Conservation (phyloP, 2,888 invertebrate species). For the Vannuccia rotundouncinata region DNA sequence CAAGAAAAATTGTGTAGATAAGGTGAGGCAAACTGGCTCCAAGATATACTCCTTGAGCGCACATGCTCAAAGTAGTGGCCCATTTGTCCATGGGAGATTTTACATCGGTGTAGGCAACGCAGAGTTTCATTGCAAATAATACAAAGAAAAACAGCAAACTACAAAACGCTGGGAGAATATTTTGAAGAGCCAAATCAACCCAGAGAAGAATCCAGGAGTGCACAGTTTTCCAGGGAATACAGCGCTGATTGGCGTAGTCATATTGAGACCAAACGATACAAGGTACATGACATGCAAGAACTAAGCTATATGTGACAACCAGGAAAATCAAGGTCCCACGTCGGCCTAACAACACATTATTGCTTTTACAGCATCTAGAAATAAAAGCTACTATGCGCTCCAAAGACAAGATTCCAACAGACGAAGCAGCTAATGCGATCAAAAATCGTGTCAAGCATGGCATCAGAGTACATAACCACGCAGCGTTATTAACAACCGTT, state of each 20-base stretch:
- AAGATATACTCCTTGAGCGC: background rate
- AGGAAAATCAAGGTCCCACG: background rate
- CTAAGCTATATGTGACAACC: background rate
- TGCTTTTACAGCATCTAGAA: background rate
- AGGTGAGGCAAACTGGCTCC: background rate
- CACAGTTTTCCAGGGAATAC: background rate
- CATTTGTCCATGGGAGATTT: conserved; percentile 9
- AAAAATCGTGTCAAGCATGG: background rate
- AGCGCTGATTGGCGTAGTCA: background rate
- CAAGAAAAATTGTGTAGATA: background rate
- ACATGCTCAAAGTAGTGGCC: background rate
- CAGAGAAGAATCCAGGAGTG: background rate
- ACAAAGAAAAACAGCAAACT: background rate
- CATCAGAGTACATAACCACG: background rate
- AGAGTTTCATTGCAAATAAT: background rate
- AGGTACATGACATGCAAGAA: background rate
- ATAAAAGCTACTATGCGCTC: background rate
- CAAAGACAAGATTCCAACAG: background rate
- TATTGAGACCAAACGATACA: background rate
- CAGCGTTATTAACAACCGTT: background rate
- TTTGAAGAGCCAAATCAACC: background rate
- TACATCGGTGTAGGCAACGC: background rate
- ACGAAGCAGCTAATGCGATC: background rate
- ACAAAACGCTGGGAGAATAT: background rate
- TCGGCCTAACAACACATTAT: background rate